phyloP scores from a whole-genome alignment of 1,140 invertebrate genomes.

The Anagrus nilaparvatae region DNA sequence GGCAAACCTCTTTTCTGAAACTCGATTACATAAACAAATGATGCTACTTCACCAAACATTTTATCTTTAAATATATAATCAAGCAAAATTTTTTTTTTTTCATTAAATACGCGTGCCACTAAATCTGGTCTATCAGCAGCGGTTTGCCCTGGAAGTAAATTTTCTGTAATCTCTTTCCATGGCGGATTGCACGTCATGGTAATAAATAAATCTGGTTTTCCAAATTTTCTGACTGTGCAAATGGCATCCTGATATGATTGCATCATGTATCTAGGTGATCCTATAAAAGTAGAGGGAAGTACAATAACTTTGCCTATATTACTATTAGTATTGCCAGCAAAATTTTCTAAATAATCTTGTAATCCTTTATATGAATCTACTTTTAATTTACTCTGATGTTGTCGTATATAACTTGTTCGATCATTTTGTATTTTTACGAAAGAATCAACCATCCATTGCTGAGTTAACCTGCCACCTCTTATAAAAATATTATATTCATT shows the following conservation, averaged over 20 bases:
- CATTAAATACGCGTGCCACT: constrained; percentile 17
- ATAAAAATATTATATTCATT: constrained; percentile 10
- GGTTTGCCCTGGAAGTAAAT: constrained; percentile 22
- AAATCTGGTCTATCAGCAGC: constrained; percentile 23
- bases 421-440: constrained; percentile 7
- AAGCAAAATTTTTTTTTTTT: constrained; percentile 1
- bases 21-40: constrained; percentile 6
- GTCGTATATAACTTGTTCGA: constrained; percentile 3
- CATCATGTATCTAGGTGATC: constrained; percentile 34
- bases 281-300: constrained; percentile 30
- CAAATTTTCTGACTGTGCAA: constrained; percentile 12
- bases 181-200: constrained; percentile 40
- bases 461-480: neutral
- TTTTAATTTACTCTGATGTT: constrained; percentile 1
- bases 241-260: constrained; percentile 39
- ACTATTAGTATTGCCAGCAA: constrained; percentile 11
- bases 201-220: constrained; percentile 13
- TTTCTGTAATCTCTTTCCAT: constrained; percentile 24
- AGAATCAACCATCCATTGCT: neutral
- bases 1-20: constrained; percentile 7
- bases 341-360: constrained; percentile 5
- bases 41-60: constrained; percentile 3
- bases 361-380: constrained; percentile 7
- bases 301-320: constrained; percentile 19
- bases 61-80: neutral